These are phyloP conservation scores for Brachymystax lenok DNA, from an alignment of 2,797 vertebrate species.

Conservation along the genomic window DNA sequence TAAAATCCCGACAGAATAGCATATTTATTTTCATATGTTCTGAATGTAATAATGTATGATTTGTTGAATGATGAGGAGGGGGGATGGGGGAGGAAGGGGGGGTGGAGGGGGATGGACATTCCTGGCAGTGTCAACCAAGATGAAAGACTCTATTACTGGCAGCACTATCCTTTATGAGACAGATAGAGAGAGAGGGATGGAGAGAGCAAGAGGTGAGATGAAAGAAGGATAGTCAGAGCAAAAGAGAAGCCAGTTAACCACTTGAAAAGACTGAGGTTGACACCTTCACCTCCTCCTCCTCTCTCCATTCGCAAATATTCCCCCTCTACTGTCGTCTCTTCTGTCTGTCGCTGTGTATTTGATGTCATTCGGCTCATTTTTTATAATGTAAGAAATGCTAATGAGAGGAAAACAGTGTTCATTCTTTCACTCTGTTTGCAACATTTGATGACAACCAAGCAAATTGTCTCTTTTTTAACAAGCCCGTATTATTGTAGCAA, in stretches of 20 bases:
- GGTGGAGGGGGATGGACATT: conserved; percentile 63
- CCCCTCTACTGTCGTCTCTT: conserved; percentile 55
- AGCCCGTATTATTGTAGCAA: neutral
- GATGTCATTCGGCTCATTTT: conserved; percentile 55
- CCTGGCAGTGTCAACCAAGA: conserved; percentile 78
- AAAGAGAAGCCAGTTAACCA: conserved; percentile 79
- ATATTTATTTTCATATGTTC: neutral
- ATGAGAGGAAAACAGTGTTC: conserved; percentile 60
- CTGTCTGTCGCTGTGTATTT: conserved; percentile 41
- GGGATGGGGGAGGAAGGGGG: neutral
- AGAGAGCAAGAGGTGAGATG: conserved; percentile 71
- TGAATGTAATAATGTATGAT: neutral
- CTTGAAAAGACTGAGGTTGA: conserved; percentile 84
- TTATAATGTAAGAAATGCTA: conserved; percentile 43
- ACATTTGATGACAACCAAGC: conserved; percentile 10
- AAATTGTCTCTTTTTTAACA: neutral
- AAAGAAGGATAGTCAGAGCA: conserved; percentile 80
- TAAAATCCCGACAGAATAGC: neutral
- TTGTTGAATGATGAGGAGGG: neutral
- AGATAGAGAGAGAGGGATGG: conserved; percentile 78
- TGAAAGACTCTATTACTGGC: conserved; percentile 79
- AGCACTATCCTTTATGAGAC: conserved; percentile 78
- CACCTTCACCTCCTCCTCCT: conserved; percentile 69
- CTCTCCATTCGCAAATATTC: conserved; percentile 77
- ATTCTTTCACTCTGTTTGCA: conserved; percentile 31